Conservation (phyloP, 2,888 invertebrate genomes). For the Harpalus rufipes region DNA sequence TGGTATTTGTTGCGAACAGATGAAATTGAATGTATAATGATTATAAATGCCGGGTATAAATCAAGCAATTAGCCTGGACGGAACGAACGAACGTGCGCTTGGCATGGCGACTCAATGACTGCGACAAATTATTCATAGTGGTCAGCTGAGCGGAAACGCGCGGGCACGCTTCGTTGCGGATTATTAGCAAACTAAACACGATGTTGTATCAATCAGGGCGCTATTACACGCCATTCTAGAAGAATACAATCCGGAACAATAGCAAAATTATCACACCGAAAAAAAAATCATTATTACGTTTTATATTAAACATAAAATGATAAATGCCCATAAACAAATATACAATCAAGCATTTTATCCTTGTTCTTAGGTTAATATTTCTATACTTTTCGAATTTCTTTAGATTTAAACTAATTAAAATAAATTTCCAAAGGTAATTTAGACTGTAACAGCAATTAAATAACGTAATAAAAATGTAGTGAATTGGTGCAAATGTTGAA, state of each 20-base stretch:
- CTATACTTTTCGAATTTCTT: too few relatives aligned
- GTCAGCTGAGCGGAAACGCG: constrained; percentile 43
- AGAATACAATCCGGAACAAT: background rate
- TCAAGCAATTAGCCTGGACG: constrained; percentile 59
- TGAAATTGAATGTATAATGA: constrained; percentile 52
- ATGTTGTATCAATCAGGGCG: constrained; percentile 11
- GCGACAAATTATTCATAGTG: constrained; percentile 59
- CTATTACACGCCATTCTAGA: constrained; percentile 3
- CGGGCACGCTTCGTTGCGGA: constrained; percentile 36
- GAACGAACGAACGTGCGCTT: constrained; percentile 19
- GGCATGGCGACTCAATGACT: constrained; percentile 37
- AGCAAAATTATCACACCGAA: background rate
- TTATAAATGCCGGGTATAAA: constrained; percentile 57
- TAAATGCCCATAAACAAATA: too few relatives aligned
- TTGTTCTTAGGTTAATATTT: too few relatives aligned
- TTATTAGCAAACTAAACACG: constrained; percentile 39
- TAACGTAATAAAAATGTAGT: too few relatives aligned
- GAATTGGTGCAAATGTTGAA: too few relatives aligned
- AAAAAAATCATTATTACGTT: background rate
- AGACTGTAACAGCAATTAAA: too few relatives aligned
- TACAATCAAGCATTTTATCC: too few relatives aligned
- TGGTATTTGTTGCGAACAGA: constrained; percentile 33
- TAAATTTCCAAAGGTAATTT: too few relatives aligned
- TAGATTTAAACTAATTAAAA: too few relatives aligned
- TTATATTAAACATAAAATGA: background rate